A percentile compares a stretch with the other conserved stretches of the same genome.
Evolutionary conservation across 2,797 vertebrate genomes (phyloP).

Genomic region (Etheostoma perlongum): DNA sequence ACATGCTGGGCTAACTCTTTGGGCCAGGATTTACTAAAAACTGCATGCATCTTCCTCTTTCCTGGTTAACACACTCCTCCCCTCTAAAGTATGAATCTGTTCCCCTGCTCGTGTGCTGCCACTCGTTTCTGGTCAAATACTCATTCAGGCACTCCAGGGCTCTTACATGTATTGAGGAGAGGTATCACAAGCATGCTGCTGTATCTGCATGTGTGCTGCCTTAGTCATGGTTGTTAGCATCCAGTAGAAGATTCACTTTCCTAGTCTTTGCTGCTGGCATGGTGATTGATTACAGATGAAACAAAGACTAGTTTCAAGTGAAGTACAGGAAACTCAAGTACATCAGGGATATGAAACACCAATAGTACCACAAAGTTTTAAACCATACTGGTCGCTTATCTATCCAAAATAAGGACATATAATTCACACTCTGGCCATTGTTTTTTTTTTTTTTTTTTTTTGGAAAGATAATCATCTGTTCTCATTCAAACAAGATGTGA

Average conservation of each 20-base stretch:
- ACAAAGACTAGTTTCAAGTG: not conserved
- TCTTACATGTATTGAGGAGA: conserved; percentile 82
- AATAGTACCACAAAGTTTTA: too few species aligned
- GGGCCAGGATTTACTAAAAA: conserved; percentile 25
- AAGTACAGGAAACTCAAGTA: not conserved
- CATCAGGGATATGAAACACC: not conserved
- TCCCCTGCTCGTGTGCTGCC: conserved; percentile 42
- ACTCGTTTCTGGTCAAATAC: conserved; percentile 34
- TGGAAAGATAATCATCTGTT: not conserved
- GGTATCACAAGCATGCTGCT: conserved; percentile 73
- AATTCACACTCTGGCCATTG: too few species aligned
- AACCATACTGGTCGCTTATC: not conserved
- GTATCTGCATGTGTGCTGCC: conserved; percentile 58
- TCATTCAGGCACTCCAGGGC: conserved; percentile 27
- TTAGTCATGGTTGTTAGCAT: conserved; percentile 39
- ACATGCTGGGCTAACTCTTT: conserved; percentile 7
- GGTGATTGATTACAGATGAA: conserved; percentile 35
- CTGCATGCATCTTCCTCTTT: conserved; percentile 68
- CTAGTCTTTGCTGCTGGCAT: conserved; percentile 68
- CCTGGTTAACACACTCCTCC: conserved; percentile 49
- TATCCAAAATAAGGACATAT: not conserved
- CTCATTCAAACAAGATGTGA: not conserved
- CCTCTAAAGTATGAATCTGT: conserved; percentile 32
- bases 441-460: not conserved
- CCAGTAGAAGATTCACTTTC: conserved; percentile 65